Conservation (phyloP, 2,888 invertebrate species). For the Habroteleia sp. region DNA sequence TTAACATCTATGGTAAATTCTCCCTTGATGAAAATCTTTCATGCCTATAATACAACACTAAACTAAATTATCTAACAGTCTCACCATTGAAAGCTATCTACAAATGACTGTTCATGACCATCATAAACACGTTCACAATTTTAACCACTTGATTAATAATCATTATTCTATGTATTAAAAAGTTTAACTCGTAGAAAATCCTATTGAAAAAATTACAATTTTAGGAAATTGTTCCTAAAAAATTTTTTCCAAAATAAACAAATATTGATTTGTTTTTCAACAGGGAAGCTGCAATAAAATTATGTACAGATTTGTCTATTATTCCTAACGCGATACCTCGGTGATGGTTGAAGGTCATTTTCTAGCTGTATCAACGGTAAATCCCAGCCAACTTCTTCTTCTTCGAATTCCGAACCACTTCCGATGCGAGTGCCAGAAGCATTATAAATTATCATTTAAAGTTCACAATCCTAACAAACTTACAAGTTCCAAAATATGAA, state of each 20-base stretch:
- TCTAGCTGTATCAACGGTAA: slow-evolving; percentile 82
- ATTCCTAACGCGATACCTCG: slow-evolving; percentile 73
- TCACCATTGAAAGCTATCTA: slow-evolving; percentile 21
- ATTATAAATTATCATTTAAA: slow-evolving; percentile 76
- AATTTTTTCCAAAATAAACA: too few species aligned
- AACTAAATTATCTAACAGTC: neutral
- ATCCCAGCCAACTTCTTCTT: slow-evolving; percentile 84
- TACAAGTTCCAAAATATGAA: slow-evolving; percentile 1
- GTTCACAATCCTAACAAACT: slow-evolving; percentile 60
- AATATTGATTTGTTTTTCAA: slow-evolving; percentile 18
- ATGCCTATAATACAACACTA: neutral
- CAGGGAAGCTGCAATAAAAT: slow-evolving; percentile 15
- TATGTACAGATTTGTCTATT: slow-evolving; percentile 30
- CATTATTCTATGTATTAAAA: slow-evolving; percentile 4
- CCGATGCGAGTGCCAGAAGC: slow-evolving; percentile 79
- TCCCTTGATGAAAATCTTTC: too few species aligned
- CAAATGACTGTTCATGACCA: slow-evolving; percentile 25
- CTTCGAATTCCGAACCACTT: slow-evolving; percentile 82
- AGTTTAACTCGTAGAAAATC: slow-evolving; percentile 5
- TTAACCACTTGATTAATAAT: slow-evolving; percentile 8
- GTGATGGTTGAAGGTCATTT: slow-evolving; percentile 80
- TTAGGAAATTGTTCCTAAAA: too few species aligned
- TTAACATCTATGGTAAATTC: too few species aligned
- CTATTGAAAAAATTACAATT: slow-evolving; percentile 22
- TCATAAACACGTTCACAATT: slow-evolving; percentile 6